Conservation (phyloP, 2,113 vertebrate species). For the Piaya cayana region DNA sequence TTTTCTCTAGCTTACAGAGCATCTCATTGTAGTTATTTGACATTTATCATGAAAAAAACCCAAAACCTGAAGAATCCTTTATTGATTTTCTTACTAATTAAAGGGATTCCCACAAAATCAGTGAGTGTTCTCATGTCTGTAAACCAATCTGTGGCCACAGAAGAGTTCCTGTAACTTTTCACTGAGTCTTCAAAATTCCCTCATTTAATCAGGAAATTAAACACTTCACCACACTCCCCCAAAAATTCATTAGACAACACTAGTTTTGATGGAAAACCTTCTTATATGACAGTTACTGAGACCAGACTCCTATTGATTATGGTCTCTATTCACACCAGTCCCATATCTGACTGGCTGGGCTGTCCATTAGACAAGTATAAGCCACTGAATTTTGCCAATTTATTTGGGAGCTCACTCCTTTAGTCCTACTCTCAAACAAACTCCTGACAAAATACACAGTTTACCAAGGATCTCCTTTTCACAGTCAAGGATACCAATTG, state of each 20-base stretch:
- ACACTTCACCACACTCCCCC: accelerated
- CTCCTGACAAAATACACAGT: background rate
- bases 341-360: background rate
- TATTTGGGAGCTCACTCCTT: background rate
- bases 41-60: too few relatives aligned
- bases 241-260: background rate
- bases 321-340: background rate
- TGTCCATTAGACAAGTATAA: background rate
- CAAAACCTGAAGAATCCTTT: background rate
- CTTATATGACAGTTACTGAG: background rate
- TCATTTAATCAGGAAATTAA: background rate
- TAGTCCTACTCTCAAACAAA: background rate
- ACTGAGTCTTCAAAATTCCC: background rate
- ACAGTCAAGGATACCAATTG: background rate
- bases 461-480: background rate
- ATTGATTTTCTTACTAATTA: background rate
- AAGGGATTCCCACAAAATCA: background rate
- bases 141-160: background rate
- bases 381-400: background rate
- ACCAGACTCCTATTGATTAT: background rate
- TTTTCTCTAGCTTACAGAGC: background rate
- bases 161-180: background rate
- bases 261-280: background rate
- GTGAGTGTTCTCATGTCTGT: background rate
- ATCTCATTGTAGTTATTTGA: background rate